Base-by-base conservation (phyloP, 1,140 invertebrate genomes). In the Dolichoris vasculosae region DNA sequence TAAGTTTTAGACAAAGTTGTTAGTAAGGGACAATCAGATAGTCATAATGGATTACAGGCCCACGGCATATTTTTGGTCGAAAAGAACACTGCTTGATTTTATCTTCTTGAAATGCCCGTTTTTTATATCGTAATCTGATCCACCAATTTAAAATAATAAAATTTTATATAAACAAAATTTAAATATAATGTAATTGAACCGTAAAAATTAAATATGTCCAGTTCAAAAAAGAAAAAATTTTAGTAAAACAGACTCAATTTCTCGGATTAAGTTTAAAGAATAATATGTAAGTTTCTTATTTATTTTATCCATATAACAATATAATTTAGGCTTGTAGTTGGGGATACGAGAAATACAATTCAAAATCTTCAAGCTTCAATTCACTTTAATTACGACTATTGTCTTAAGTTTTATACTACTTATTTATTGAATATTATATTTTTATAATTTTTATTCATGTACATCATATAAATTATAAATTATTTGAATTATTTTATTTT, bases 11-110 rank as follows among this genome's bases (percentile, higher is more conserved):
- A 59, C 15, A 59, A 59, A 59, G 7, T 67, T 67, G 32, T 67
- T 67, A 32, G 63, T 17, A 17, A 73, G 38, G 38, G 20, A 73
- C 23, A 73, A 43, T 73, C 69, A n/a, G 69, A 73, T 73, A 73
- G n/a, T 38, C 6, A 43, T 23, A 73, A 43, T 73, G 11, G 23
- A 71, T 71, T 73, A 7, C 0, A n/a, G 7, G 38, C 23, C 23
- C 20, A 7, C 0, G 23, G 20, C 23, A 43, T 26, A 43, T 43
- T 43, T 73, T 43, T 38, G 20, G 26, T 7, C 32, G 11, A 69
- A 20, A 38, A 38, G 6, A 69, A 3, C 17, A 20, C 13, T 2
- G 20, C 15, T 69, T 3, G 55, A 69, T 73, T 43, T 43, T n/a
- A 43, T 43, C 38, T 43, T n/a, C 9, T n/a, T 20, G 35, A 23